Percentiles rank a stretch among this genome's conserved stretches.
Evolutionary conservation across 2,888 invertebrate species (phyloP).

Genomic region (Trypoxylon attenuatum): DNA sequence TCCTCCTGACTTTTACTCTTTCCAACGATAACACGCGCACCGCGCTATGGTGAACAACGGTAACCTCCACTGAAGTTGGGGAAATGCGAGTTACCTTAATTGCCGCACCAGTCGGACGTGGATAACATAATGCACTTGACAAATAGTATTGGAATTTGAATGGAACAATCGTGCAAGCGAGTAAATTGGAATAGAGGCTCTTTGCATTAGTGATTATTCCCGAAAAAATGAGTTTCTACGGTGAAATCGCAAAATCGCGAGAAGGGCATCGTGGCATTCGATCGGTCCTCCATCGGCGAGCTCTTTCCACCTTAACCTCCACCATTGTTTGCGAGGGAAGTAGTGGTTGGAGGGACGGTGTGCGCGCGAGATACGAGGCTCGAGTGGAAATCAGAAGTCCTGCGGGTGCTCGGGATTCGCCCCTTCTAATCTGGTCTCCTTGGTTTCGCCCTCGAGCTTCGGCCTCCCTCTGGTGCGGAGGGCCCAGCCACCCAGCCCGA

Average conservation of each 20-base stretch:
- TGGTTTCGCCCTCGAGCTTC: constrained; percentile 72
- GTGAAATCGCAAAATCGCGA: too few species aligned
- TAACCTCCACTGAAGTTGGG: too few species aligned
- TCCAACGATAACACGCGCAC: background rate
- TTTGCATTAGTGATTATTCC: too few species aligned
- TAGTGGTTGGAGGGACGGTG: constrained; percentile 37
- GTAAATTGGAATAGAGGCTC: too few species aligned
- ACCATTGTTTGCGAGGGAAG: constrained; percentile 59
- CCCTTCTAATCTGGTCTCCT: constrained; percentile 74
- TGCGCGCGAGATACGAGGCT: constrained; percentile 50
- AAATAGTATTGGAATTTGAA: too few species aligned
- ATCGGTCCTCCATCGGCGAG: constrained; percentile 36
- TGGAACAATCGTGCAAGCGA: too few species aligned
- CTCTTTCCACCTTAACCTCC: constrained; percentile 55
- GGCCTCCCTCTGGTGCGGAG: constrained; percentile 40
- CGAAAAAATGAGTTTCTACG: too few species aligned
- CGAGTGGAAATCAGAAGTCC: constrained; percentile 65
- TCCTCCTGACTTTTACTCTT: background rate
- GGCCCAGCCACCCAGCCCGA: constrained; percentile 24
- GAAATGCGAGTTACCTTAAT: too few species aligned
- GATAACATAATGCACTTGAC: too few species aligned
- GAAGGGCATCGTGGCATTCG: constrained; percentile 24
- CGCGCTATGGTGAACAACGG: too few species aligned
- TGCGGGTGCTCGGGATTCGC: constrained; percentile 62
- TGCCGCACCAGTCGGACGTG: too few species aligned